These are phyloP conservation scores for Melanotaenia trifasciata DNA, from an alignment of 2,797 vertebrate species.

Conservation along the genomic window DNA sequence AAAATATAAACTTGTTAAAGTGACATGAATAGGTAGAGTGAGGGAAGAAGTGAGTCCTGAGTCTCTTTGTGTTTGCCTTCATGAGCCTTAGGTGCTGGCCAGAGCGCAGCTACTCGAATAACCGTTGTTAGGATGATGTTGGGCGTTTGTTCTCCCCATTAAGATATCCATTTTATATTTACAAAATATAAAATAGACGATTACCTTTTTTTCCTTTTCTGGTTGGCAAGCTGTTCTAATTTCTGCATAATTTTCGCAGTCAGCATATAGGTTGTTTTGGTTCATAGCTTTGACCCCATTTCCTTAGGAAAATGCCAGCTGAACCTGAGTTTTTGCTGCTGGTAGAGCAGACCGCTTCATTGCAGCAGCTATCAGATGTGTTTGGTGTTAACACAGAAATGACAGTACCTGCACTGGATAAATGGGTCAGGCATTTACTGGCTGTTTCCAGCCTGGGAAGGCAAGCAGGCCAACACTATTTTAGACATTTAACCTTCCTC, in stretches of 20 bases:
- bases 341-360: slow-evolving; percentile 18
- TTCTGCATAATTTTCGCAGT: background rate
- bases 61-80: too few relatives aligned
- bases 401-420: slow-evolving; percentile 57
- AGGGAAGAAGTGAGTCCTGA: too few relatives aligned
- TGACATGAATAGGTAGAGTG: too few relatives aligned
- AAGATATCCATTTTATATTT: too few relatives aligned
- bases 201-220: too few relatives aligned
- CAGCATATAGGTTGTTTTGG: background rate
- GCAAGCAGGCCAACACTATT: slow-evolving; percentile 58
- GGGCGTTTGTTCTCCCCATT: too few relatives aligned
- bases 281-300: slow-evolving; percentile 42
- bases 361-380: slow-evolving; percentile 52
- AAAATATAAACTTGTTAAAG: too few relatives aligned
- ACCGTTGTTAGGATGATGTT: too few relatives aligned
- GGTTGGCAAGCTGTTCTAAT: background rate
- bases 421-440: slow-evolving; percentile 66
- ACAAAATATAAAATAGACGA: too few relatives aligned
- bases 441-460: slow-evolving; percentile 38
- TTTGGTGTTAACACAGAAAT: slow-evolving; percentile 32
- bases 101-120: too few relatives aligned
- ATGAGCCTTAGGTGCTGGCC: too few relatives aligned
- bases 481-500: slow-evolving; percentile 50
- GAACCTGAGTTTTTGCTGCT: slow-evolving; percentile 9
- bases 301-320: slow-evolving; percentile 19